Evolutionary conservation across 2,888 invertebrate species (phyloP).

Genomic region (Acanthoscelides obtectus): DNA sequence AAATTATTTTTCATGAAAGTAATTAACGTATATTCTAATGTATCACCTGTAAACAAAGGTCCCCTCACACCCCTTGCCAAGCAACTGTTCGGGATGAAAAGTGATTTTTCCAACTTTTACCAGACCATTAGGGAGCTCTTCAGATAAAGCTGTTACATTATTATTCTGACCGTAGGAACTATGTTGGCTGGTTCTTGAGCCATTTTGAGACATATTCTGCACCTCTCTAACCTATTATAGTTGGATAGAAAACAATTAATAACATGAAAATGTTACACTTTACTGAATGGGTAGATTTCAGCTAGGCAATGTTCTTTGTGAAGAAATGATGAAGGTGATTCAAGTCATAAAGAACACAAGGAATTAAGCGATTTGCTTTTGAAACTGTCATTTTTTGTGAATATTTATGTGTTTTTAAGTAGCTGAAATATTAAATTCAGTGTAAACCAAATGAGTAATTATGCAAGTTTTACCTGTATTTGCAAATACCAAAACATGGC

Average conservation of each 20-base stretch:
- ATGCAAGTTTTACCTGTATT: constrained; percentile 54
- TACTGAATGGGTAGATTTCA: too few relatives aligned
- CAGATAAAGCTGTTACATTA: constrained; percentile 54
- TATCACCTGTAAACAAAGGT: constrained; percentile 89
- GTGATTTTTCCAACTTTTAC: constrained; percentile 82
- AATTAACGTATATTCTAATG: neutral
- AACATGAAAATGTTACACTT: too few relatives aligned
- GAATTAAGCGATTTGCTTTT: too few relatives aligned
- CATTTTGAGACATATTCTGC: constrained; percentile 60
- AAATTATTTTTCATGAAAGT: too few relatives aligned
- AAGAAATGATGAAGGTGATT: too few relatives aligned
- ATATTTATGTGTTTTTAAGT: too few relatives aligned
- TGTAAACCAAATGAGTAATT: too few relatives aligned
- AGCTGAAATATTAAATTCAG: too few relatives aligned
- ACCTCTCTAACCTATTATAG: constrained; percentile 56
- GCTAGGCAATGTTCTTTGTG: too few relatives aligned
- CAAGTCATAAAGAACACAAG: too few relatives aligned
- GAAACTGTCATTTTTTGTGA: too few relatives aligned
- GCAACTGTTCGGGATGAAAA: constrained; percentile 76
- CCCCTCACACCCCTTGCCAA: constrained; percentile 97
- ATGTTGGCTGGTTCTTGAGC: constrained; percentile 35
- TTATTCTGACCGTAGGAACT: constrained; percentile 43
- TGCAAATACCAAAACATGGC: constrained; percentile 73
- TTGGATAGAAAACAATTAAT: neutral
- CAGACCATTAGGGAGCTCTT: constrained; percentile 62